These are phyloP conservation scores for Panthera uncia DNA, from an alignment of 2,113 vertebrate species.

Conservation along the genomic window DNA sequence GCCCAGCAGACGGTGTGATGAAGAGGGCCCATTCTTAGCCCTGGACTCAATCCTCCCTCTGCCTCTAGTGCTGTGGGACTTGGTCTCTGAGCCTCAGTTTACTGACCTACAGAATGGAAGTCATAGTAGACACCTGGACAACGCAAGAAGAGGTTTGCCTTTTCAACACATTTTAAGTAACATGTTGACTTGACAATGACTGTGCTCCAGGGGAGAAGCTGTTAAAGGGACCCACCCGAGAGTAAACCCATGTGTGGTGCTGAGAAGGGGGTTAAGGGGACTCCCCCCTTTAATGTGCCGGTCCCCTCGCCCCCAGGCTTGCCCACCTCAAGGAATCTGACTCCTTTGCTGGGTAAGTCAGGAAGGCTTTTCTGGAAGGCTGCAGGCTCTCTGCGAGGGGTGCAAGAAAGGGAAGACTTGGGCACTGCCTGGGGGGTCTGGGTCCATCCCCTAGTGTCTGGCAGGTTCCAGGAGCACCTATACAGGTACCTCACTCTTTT, in stretches of 20 bases:
- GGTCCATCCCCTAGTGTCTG: neutral
- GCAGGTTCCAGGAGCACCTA: neutral
- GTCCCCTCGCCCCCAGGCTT: neutral
- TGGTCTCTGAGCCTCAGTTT: neutral
- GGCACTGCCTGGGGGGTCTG: neutral
- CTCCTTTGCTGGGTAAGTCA: neutral
- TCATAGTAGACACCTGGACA: neutral
- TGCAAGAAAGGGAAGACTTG: neutral
- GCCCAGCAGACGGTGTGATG: neutral
- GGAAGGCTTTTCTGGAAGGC: neutral
- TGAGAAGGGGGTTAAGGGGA: neutral
- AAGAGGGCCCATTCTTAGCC: accelerated
- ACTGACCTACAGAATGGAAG: neutral
- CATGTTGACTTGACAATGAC: neutral
- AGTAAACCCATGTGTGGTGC: neutral
- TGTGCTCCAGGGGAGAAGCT: neutral
- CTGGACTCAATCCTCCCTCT: neutral
- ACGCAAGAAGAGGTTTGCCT: neutral
- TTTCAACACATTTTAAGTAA: neutral
- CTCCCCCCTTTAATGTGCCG: accelerated
- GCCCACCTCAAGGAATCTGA: neutral
- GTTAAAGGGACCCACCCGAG: neutral
- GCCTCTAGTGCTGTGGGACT: too few species aligned
- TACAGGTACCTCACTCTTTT: neutral
- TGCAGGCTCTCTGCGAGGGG: neutral